Percentiles rank a stretch among this genome's conserved stretches.
Evolutionary conservation across 2,113 vertebrate species (phyloP).

Genomic region (Gila orcuttii): DNA sequence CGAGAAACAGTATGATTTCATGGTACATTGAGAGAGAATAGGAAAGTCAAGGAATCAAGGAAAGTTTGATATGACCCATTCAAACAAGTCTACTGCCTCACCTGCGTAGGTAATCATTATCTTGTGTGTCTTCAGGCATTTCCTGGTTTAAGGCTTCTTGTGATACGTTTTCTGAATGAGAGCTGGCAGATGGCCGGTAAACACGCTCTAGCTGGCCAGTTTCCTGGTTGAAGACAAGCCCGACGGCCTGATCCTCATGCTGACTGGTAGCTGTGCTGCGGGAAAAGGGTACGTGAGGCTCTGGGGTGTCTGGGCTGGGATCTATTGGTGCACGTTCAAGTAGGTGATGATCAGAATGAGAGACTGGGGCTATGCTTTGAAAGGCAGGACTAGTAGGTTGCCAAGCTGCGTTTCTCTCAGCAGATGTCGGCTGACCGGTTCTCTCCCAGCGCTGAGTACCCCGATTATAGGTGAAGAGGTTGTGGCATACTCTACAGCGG

Average conservation of each 20-base stretch:
- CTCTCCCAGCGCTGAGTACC: slow-evolving; percentile 96
- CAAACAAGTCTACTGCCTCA: slow-evolving; percentile 65
- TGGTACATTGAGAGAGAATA: background rate
- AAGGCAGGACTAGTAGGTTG: slow-evolving; percentile 69
- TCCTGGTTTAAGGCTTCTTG: slow-evolving; percentile 92
- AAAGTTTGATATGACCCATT: background rate
- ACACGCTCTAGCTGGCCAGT: slow-evolving; percentile 86
- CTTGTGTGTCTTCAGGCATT: slow-evolving; percentile 85
- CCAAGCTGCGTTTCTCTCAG: slow-evolving; percentile 68
- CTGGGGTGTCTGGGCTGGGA: slow-evolving; percentile 75
- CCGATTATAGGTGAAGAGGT: slow-evolving; percentile 95
- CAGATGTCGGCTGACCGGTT: slow-evolving; percentile 76
- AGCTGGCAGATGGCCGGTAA: slow-evolving; percentile 82
- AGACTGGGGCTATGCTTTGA: slow-evolving; percentile 73
- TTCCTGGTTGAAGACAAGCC: slow-evolving; percentile 87
- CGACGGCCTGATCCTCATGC: slow-evolving; percentile 83
- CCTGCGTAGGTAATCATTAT: slow-evolving; percentile 87
- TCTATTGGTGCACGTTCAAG: slow-evolving; percentile 69
- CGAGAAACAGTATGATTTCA: background rate
- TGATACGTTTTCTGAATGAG: slow-evolving; percentile 84
- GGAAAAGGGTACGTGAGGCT: slow-evolving; percentile 62
- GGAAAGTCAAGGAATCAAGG: background rate
- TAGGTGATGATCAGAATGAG: slow-evolving; percentile 76
- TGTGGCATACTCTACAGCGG: slow-evolving; percentile 95
- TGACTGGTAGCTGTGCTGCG: slow-evolving; percentile 68